Base-by-base conservation (phyloP, 2,888 invertebrate species). In the Lasioglossum marginatum region DNA sequence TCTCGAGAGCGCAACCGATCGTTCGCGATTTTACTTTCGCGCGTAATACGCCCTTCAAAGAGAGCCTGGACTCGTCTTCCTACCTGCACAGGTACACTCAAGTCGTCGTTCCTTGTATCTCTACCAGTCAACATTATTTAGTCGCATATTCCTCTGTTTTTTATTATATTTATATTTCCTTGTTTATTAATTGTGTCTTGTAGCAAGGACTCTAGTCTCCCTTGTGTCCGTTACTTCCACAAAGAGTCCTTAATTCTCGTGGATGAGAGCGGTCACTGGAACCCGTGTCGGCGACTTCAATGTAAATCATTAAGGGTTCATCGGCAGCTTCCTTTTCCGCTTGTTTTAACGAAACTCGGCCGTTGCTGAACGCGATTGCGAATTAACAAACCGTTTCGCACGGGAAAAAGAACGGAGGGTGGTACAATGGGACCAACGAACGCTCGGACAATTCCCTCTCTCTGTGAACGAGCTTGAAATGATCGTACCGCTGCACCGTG, bases 401-500 rank as follows among this genome's bases (percentile, higher is more conserved):
- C 73, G 16, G 27, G 70, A 31, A 72, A 74, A 79, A 85, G 75
- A 74, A 60, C 27, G 77, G 74, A 78, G 89, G 87, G 82, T 85
- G 84, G 27, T 77, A 87, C 89, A 87, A 85, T 89, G 81, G 89
- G 80, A 86, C 75, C 52, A 52, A 52, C 27, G 45, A 79, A 76
- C 76, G 83, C 74, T 80, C 89, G 81, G 80, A 84, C 87, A 77
- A 87, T 81, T 89, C 78, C 80, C 85, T 79, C 48, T 78, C 43
- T 77, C 57, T 37, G 68, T 74, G 48, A 83, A 82, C 82, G 77
- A 63, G 72, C 45, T 77, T 79, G 82, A 82, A 77, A 88, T 86
- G 85, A 86, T 86, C 86, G 81, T 89, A 83, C 73, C 86, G 88
- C 43, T 89, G 89, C 89, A 88, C 89, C 83, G 82, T 81, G 80